These are phyloP conservation scores for Gallinago stenura DNA, from an alignment of 2,797 vertebrate species.

Conservation along the genomic window DNA sequence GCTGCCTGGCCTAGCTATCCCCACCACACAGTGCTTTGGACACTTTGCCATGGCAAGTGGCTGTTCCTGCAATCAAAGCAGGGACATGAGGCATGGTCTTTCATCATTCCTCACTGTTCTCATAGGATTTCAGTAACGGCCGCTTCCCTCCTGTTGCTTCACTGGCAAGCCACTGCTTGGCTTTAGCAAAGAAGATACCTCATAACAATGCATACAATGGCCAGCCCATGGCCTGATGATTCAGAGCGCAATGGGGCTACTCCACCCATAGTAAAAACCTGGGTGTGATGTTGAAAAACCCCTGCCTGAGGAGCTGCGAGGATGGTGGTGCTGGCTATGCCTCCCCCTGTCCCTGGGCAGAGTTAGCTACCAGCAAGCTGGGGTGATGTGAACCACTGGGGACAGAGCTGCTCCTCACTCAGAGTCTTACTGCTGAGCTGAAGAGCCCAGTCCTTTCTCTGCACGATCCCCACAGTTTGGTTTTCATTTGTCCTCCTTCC, in stretches of 20 bases:
- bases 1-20: background rate
- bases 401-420: background rate
- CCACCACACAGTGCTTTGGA: fast-evolving
- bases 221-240: background rate
- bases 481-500: background rate
- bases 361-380: background rate
- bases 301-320: background rate
- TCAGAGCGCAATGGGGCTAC: background rate
- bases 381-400: background rate
- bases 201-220: background rate
- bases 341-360: background rate
- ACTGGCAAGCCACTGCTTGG: background rate
- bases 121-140: background rate
- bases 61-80: background rate
- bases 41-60: background rate
- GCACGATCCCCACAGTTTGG: fast-evolving
- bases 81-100: background rate
- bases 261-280: slow-evolving; percentile 43
- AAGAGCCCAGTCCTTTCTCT: background rate
- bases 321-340: fast-evolving
- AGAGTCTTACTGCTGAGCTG: background rate
- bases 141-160: slow-evolving; percentile 4
- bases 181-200: slow-evolving; percentile 9
- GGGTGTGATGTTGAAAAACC: background rate
- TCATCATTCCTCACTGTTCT: background rate